Evolutionary conservation across 2,797 vertebrate species (phyloP), one percentile per base, ranked within the genome.

Genomic region (Poecilia gillii): DNA sequence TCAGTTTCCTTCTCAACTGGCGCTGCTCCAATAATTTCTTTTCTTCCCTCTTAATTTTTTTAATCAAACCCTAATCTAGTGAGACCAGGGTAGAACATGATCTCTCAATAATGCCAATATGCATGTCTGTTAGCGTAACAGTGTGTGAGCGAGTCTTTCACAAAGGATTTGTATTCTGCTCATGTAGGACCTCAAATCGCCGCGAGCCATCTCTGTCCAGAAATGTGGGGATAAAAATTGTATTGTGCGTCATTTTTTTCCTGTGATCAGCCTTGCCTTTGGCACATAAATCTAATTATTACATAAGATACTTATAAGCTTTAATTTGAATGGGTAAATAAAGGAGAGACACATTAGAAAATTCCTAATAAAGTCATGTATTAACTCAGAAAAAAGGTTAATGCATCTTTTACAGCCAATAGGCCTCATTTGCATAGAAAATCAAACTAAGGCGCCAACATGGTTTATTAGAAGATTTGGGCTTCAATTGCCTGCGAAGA

Each of bases 31-130:
- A 74, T 72, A 75, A 23, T 64, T 53, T 66, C 57, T 75, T 53
- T 71, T 47, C 78, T 57, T 78, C 43, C 28, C 45, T 79, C 62
- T 77, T 88, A 88, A 88, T 86, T 87, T 77, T 82, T 73, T 49
- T 41, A 78, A 77, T 73, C 79, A 87, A 78, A 78, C 66, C 77
- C 81, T 88, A 91, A 88, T 92, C 81, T 85, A 77, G 31, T 78
- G 49, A 81, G 68, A 82, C 78, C 85, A 84, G 25, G 45, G 72
- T 12, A 53, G 68, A 85, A 72, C 90, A 89, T 79, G 84, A 90
- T 85, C 81, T 71, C 85, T 91, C 88, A 88, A 81, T 89, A 87
- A 4, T 47, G 81, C 84, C 89, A 92, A 82, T 90, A 83, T 84
- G 80, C 39, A 64, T 76, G 77, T 46, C 57, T 31, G n/a, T 77